phyloP scores from a whole-genome alignment of 2,113 vertebrate genomes.

The Ranitomeya variabilis region DNA sequence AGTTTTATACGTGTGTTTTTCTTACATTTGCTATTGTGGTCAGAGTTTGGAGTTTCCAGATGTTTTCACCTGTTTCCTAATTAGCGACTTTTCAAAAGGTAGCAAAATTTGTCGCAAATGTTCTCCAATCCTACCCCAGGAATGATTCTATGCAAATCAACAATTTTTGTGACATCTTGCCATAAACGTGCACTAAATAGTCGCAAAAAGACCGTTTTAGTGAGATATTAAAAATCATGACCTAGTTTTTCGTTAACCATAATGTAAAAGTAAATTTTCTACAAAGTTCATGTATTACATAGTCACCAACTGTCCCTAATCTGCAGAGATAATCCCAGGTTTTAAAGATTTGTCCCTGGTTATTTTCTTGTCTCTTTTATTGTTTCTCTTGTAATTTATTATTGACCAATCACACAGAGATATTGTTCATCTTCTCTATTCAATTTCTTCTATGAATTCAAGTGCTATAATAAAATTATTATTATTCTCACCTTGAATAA shows the following conservation, averaged over 20 bases:
- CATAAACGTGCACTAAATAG: no score
- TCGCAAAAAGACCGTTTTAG: background rate
- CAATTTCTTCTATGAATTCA: background rate
- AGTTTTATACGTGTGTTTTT: no score
- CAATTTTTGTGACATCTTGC: no score
- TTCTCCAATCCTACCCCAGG: no score
- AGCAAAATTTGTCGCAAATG: no score
- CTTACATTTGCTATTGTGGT: no score
- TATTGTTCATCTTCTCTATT: background rate
- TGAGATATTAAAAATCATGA: background rate
- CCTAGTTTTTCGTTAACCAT: background rate
- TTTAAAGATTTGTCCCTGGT: background rate
- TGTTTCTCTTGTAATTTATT: background rate
- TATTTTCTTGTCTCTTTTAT: background rate
- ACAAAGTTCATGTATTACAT: background rate
- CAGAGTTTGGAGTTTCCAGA: no score
- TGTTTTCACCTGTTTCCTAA: no score
- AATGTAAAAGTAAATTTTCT: background rate
- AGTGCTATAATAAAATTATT: background rate
- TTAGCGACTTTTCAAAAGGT: no score
- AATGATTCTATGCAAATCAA: no score
- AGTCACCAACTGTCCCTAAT: background rate
- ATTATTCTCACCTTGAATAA: background rate
- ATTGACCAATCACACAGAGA: background rate
- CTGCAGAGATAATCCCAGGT: slow-evolving; percentile 1